Percentiles rank a stretch among this genome's conserved stretches.
These are phyloP conservation scores for Ellobius talpinus DNA, from an alignment of 2,113 vertebrate genomes.

Conservation along the genomic window DNA sequence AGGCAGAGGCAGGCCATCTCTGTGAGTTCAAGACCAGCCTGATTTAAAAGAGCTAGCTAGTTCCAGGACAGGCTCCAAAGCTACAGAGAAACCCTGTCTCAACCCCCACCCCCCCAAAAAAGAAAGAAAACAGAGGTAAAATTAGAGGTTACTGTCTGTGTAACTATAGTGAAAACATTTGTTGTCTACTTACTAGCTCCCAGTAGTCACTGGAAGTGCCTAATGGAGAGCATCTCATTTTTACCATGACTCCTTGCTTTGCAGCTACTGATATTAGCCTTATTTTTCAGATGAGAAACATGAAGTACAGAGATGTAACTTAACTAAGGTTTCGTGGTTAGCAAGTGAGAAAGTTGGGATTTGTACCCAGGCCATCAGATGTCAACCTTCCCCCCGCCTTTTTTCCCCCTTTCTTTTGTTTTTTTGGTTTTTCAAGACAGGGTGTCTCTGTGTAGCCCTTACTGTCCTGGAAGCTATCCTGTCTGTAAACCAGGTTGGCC, in stretches of 20 bases:
- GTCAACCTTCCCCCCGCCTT: not conserved
- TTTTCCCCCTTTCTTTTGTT: not conserved
- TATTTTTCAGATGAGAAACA: slow-evolving; percentile 29
- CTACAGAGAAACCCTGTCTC: too few species aligned
- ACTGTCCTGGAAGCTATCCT: not conserved
- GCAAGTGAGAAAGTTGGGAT: not conserved
- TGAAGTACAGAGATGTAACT: slow-evolving; percentile 28
- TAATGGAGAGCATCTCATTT: not conserved
- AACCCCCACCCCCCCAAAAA: too few species aligned
- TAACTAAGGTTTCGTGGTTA: not conserved
- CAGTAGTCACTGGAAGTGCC: not conserved
- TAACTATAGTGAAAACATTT: not conserved
- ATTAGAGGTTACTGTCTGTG: not conserved
- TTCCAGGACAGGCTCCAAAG: too few species aligned
- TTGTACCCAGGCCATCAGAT: not conserved
- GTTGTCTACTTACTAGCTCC: not conserved
- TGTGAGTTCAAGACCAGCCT: too few species aligned
- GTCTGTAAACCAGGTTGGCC: not conserved
- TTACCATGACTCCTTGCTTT: not conserved
- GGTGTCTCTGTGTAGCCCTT: not conserved
- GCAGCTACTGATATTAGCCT: not conserved
- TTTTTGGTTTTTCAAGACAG: not conserved
- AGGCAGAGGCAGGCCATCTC: too few species aligned
- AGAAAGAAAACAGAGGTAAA: not conserved
- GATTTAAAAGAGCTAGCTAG: too few species aligned